These are phyloP conservation scores for Forficula auricularia DNA, from an alignment of 1,140 invertebrate genomes.

Conservation along the genomic window DNA sequence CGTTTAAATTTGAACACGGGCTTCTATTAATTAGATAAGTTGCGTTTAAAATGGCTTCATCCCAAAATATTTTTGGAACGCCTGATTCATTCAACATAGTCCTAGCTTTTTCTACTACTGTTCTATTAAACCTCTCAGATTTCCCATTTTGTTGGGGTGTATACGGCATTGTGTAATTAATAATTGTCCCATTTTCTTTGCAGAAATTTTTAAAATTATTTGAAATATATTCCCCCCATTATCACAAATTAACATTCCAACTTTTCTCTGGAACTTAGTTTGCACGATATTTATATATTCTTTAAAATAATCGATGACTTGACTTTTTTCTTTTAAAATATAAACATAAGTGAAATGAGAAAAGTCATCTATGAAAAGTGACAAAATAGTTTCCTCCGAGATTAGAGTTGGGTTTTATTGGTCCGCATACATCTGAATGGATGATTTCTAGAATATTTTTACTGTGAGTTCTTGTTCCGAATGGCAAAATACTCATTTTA, in stretches of 20 bases:
- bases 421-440: constrained; percentile 22
- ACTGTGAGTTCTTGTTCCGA: constrained; percentile 14
- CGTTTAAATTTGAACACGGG: constrained; percentile 1
- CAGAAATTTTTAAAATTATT: background rate
- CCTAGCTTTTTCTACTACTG: background rate
- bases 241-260: constrained; percentile 10
- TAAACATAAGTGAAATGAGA: constrained; percentile 21
- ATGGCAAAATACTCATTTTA: constrained; percentile 14
- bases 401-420: constrained; percentile 17
- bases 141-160: background rate
- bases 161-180: constrained; percentile 5
- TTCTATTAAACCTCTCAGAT: background rate
- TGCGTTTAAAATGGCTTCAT: background rate
- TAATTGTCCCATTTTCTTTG: constrained; percentile 9
- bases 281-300: constrained; percentile 11
- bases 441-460: constrained; percentile 17
- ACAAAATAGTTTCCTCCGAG: constrained; percentile 22
- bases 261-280: constrained; percentile 1
- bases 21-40: background rate
- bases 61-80: background rate
- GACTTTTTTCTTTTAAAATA: constrained; percentile 20
- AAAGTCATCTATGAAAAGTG: constrained; percentile 24
- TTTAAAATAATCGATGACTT: constrained; percentile 17
- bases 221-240: constrained; percentile 14
- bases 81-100: background rate